Conservation (phyloP, 1,140 invertebrate genomes). For the Cydia splendana region DNA sequence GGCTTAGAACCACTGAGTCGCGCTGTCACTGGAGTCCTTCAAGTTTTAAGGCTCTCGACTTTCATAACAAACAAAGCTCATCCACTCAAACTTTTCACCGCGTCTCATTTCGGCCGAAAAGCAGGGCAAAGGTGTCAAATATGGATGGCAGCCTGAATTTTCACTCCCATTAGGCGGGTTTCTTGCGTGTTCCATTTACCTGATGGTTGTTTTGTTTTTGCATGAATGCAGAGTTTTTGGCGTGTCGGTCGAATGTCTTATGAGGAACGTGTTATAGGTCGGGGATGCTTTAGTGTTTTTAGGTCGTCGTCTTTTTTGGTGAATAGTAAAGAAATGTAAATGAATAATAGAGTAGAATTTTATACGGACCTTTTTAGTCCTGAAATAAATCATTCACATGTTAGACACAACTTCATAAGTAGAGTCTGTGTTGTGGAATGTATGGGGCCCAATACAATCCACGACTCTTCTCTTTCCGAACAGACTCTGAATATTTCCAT, state of each 20-base stretch:
- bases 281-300: not conserved
- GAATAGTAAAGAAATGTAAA: too few relatives aligned
- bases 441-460: too few relatives aligned
- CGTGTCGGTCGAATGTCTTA: constrained; percentile 13
- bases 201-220: constrained; percentile 47
- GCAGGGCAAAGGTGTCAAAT: constrained; percentile 30
- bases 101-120: constrained; percentile 26
- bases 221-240: constrained; percentile 33
- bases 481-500: too few relatives aligned
- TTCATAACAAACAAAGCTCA: constrained; percentile 1
- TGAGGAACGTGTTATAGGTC: not conserved
- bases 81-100: constrained; percentile 10
- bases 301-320: not conserved
- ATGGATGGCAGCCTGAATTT: constrained; percentile 32
- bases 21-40: not conserved
- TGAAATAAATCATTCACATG: too few relatives aligned
- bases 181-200: constrained; percentile 44
- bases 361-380: too few relatives aligned
- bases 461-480: too few relatives aligned
- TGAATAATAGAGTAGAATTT: too few relatives aligned
- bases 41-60: not conserved
- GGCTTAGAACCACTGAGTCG: not conserved
- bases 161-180: constrained; percentile 41
- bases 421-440: too few relatives aligned
- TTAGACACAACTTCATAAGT: too few relatives aligned